Conservation (phyloP, 2,888 invertebrate species). For the Creontiades dilutus region DNA sequence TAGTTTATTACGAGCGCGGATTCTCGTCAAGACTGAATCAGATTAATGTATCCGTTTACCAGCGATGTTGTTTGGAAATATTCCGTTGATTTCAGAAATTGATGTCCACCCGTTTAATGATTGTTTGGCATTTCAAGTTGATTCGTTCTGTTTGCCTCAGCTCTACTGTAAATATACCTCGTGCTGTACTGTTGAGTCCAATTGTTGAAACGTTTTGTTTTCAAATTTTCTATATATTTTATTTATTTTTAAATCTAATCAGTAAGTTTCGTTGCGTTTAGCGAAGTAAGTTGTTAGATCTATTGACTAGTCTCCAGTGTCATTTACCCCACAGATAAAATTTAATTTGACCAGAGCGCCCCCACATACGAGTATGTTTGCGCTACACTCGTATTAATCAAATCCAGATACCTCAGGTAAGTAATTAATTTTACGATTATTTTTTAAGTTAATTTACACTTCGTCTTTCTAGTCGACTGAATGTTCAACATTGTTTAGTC, state of each 20-base stretch:
- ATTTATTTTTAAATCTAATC: background rate
- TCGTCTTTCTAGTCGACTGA: too few relatives aligned
- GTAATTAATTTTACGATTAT: too few relatives aligned
- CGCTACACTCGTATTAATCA: too few relatives aligned
- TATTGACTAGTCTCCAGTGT: too few relatives aligned
- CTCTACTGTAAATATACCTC: background rate
- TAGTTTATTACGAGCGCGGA: background rate
- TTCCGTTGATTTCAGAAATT: background rate
- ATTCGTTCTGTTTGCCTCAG: conserved; percentile 25
- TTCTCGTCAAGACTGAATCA: background rate
- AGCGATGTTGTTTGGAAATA: background rate
- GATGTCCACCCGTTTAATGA: too few relatives aligned
- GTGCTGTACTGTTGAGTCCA: background rate
- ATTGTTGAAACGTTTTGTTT: background rate
- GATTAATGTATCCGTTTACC: background rate
- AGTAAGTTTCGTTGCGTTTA: background rate
- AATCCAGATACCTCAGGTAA: too few relatives aligned
- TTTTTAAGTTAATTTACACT: too few relatives aligned
- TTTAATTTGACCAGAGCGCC: too few relatives aligned
- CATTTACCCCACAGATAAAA: too few relatives aligned
- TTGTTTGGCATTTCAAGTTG: background rate
- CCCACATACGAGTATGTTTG: too few relatives aligned
- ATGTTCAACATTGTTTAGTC: too few relatives aligned
- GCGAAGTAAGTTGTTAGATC: background rate
- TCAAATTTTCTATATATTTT: background rate